These are phyloP conservation scores for Fopius arisanus DNA, from an alignment of 1,140 invertebrate genomes.

Conservation along the genomic window DNA sequence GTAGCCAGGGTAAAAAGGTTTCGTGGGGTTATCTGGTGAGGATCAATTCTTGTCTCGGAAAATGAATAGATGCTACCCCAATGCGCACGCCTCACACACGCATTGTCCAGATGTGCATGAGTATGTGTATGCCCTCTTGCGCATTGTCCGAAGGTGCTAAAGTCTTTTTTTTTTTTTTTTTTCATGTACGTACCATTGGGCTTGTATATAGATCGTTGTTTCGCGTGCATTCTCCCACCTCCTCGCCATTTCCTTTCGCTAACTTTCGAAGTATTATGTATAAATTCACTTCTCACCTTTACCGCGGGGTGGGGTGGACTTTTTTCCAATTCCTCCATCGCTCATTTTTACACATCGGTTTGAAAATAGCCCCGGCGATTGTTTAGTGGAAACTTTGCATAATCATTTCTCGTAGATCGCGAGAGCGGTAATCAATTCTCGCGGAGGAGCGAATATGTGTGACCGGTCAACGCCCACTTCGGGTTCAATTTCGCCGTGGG, in stretches of 20 bases:
- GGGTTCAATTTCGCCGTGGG: conserved; percentile 1
- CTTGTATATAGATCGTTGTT: conserved; percentile 24
- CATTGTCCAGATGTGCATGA: conserved; percentile 35
- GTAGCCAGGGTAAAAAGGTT: conserved; percentile 33
- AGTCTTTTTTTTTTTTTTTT: conserved; percentile 39
- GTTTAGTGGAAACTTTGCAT: conserved; percentile 3
- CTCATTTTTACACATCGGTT: neutral
- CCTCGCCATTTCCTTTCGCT: neutral
- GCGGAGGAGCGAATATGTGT: conserved; percentile 20
- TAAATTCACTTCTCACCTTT: conserved; percentile 9
- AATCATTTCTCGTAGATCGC: neutral
- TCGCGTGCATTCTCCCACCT: conserved; percentile 17
- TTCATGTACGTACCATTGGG: conserved; percentile 20
- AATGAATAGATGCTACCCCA: conserved; percentile 42
- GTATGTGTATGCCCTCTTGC: neutral
- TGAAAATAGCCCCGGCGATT: neutral
- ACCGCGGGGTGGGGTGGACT: neutral
- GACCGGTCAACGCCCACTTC: conserved; percentile 24
- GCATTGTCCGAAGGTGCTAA: conserved; percentile 39
- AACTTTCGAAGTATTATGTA: neutral
- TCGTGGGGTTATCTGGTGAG: conserved; percentile 40
- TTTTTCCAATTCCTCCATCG: neutral
- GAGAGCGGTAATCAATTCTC: conserved; percentile 34
- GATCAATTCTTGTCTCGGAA: conserved; percentile 38
- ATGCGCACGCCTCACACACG: conserved; percentile 21